A percentile compares a stretch with the other conserved stretches of the same genome.
These are phyloP conservation scores for Dasysyrphus tricinctus DNA, from an alignment of 2,888 invertebrate genomes.

Conservation along the genomic window DNA sequence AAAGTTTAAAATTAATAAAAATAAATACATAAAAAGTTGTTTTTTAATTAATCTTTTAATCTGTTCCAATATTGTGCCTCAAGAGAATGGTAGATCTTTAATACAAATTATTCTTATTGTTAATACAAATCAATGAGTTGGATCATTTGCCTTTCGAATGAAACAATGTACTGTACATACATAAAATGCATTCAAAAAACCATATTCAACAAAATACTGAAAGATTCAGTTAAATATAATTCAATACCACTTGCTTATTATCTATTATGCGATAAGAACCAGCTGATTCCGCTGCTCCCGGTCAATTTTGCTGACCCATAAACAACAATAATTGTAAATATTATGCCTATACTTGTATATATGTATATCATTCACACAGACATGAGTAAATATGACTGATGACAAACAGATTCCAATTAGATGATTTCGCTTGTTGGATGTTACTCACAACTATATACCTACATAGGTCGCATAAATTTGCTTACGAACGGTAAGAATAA, in stretches of 20 bases:
- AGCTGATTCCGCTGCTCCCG: background rate
- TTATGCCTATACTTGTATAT: background rate
- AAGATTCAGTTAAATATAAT: background rate
- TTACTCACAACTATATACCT: background rate
- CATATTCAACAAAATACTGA: background rate
- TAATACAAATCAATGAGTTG: no score
- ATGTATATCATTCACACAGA: background rate
- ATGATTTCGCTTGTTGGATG: background rate
- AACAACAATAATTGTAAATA: slow-evolving; percentile 9
- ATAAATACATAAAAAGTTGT: no score
- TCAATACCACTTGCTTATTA: background rate
- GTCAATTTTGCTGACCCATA: slow-evolving; percentile 8
- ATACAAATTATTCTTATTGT: no score
- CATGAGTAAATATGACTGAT: background rate
- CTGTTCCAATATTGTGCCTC: no score
- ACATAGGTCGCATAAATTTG: background rate
- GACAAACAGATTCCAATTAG: background rate
- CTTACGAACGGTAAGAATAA: background rate
- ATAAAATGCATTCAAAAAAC: no score
- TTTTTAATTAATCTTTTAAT: no score
- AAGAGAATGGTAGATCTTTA: no score
- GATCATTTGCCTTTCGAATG: no score
- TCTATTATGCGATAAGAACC: background rate
- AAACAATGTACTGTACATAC: no score
- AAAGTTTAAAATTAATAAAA: no score